Percentiles rank a stretch among this genome's conserved stretches.
These are phyloP conservation scores for Drosophila peninsularis DNA, from an alignment of 2,888 invertebrate genomes.

Conservation along the genomic window DNA sequence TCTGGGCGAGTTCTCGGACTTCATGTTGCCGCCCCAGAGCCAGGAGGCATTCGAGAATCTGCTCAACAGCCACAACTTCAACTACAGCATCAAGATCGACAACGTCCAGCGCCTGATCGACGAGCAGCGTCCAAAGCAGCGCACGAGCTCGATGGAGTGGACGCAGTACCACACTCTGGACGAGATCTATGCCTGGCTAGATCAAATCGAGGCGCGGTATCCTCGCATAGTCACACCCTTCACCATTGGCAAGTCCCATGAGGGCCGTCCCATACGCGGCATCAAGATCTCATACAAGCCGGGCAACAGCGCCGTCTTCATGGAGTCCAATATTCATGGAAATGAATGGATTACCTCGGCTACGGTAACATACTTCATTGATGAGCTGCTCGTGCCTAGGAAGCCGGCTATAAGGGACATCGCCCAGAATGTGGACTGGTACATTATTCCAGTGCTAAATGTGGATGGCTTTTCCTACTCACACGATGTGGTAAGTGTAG, in stretches of 20 bases:
- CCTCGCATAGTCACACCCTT: slow-evolving; percentile 86
- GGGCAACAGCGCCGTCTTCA: slow-evolving; percentile 86
- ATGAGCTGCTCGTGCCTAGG: slow-evolving; percentile 88
- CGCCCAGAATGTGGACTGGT: slow-evolving; percentile 90
- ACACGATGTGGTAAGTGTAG: slow-evolving; percentile 86
- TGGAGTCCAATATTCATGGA: slow-evolving; percentile 88
- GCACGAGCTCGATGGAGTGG: slow-evolving; percentile 85
- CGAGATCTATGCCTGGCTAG: slow-evolving; percentile 87
- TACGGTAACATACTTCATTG: slow-evolving; percentile 89
- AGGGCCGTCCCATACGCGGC: slow-evolving; percentile 87
- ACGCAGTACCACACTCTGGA: slow-evolving; percentile 86
- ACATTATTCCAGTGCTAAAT: slow-evolving; percentile 89
- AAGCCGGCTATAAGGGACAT: slow-evolving; percentile 86
- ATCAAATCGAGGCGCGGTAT: slow-evolving; percentile 84
- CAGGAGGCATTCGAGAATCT: slow-evolving; percentile 85
- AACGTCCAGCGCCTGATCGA: slow-evolving; percentile 87
- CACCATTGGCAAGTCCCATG: slow-evolving; percentile 86
- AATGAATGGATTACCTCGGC: slow-evolving; percentile 91
- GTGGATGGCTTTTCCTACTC: slow-evolving; percentile 90
- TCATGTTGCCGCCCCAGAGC: slow-evolving; percentile 87
- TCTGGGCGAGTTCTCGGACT: slow-evolving; percentile 84
- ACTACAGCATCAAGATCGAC: slow-evolving; percentile 85
- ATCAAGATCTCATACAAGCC: slow-evolving; percentile 84
- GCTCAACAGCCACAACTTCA: slow-evolving; percentile 83
- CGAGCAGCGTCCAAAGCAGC: slow-evolving; percentile 82